A percentile compares a stretch with the other conserved stretches of the same genome.
Conservation (phyloP, 1,140 invertebrate species). For the Ruditapes philippinarum region DNA sequence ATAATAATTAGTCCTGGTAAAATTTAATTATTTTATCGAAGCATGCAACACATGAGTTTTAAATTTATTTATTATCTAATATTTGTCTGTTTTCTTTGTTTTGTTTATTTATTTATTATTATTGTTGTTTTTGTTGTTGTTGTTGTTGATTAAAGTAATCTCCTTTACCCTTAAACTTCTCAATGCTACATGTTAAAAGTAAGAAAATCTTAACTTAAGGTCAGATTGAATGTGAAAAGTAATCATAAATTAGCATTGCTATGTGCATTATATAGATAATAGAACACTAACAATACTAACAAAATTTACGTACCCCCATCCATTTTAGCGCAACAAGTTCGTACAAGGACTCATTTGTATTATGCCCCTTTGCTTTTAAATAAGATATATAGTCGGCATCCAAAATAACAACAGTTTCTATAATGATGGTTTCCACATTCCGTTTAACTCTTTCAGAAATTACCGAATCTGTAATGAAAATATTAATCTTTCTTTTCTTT, state of each 20-base stretch:
- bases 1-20: too few relatives aligned
- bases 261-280: too few relatives aligned
- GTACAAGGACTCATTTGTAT: background rate
- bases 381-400: background rate
- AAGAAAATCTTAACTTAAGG: too few relatives aligned
- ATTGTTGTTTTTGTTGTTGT: too few relatives aligned
- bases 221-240: too few relatives aligned
- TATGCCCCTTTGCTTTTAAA: background rate
- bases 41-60: background rate
- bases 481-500: background rate
- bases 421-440: background rate
- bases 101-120: too few relatives aligned
- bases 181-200: too few relatives aligned
- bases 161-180: too few relatives aligned
- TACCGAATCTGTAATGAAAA: background rate
- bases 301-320: background rate
- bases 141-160: too few relatives aligned
- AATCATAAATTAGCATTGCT: too few relatives aligned
- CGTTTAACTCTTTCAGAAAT: background rate
- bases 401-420: conserved; percentile 10
- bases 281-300: background rate
- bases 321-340: background rate
- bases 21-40: too few relatives aligned
- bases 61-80: background rate
- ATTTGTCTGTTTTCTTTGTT: too few relatives aligned